Base-by-base conservation (phyloP, 1,140 invertebrate genomes). In the Stegodyphus dumicola region DNA sequence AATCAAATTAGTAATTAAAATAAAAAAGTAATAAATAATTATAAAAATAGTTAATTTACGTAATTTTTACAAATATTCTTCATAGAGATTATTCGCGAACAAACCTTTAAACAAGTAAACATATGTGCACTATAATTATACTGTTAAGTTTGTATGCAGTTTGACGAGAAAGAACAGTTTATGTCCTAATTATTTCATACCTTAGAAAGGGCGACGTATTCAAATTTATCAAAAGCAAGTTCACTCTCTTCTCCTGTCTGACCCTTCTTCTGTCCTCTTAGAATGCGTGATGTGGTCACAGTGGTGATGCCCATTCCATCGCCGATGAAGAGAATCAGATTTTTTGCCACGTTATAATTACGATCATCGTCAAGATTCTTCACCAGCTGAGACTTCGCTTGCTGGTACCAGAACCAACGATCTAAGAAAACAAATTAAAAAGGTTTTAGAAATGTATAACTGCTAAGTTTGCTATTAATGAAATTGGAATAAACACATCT, bases 301-400 rank as follows among this genome's bases (percentile, higher is more conserved):
- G 97, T 98, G 56, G 95, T 94, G 0, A 96, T 93, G 6, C 97
- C 96, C 97, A 99, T 98, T 2, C 97, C 97, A 89, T 98, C 97
- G 0, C 97, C 97, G 11, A 98, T 91, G 89, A 98, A 98, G 0
- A 98, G 88, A 33, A 98, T 96, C 0, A 98, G 94, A 90, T 98
- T 98, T 90, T 95, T 96, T 0, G 97, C 97, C 0, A 77, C 65
- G 0, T 92, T 92, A 5, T 91, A 90, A 76, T 87, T 87, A 5
- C 86, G 73, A 9, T 87, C 86, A 11, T 87, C 77, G 4, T 73
- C 66, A 0, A 84, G 17, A 17, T 87, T 77, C 6, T 54, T 60
- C 6, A 71, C 11, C 13, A 87, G 6, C 15, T 83, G 65, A 67
- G 67, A 67, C 48, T 86, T 86, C 0, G 85, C 77, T n/a, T 86